Percentiles rank a stretch among this genome's conserved stretches.
Evolutionary conservation across 1,140 invertebrate species (phyloP).

Genomic region (Nylanderia fulva): DNA sequence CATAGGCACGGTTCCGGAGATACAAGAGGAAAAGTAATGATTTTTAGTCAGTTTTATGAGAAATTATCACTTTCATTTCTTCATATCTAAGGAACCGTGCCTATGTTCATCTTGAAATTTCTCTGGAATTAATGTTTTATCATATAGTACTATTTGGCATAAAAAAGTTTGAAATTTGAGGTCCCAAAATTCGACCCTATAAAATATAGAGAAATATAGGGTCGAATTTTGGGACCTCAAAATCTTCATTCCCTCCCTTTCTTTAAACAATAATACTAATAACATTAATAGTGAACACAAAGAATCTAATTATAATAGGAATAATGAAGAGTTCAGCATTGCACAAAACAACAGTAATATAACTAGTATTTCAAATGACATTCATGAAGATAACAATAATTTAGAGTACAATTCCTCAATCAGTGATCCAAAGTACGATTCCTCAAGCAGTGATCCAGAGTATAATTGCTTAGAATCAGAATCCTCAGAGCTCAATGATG

Average conservation of each 20-base stretch:
- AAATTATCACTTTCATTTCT: no score
- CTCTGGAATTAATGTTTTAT: no score
- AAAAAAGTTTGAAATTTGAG: no score
- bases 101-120: no score
- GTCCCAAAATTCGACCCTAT: no score
- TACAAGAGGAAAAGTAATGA: no score
- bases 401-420: background rate
- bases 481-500: background rate
- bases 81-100: no score
- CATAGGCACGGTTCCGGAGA: no score
- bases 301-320: background rate
- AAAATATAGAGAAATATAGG: no score
- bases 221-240: no score
- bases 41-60: no score
- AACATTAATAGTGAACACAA: background rate
- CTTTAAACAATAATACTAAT: background rate
- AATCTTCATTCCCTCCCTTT: background rate
- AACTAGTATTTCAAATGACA: background rate
- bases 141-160: no score
- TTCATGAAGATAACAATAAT: background rate
- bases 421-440: background rate
- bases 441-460: background rate
- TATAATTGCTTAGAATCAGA: slow-evolving; percentile 16
- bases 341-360: background rate
- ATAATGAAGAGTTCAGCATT: background rate